A percentile compares a stretch with the other conserved stretches of the same genome.
Conservation (phyloP, 2,888 invertebrate species). For the Nasonia oneida region DNA sequence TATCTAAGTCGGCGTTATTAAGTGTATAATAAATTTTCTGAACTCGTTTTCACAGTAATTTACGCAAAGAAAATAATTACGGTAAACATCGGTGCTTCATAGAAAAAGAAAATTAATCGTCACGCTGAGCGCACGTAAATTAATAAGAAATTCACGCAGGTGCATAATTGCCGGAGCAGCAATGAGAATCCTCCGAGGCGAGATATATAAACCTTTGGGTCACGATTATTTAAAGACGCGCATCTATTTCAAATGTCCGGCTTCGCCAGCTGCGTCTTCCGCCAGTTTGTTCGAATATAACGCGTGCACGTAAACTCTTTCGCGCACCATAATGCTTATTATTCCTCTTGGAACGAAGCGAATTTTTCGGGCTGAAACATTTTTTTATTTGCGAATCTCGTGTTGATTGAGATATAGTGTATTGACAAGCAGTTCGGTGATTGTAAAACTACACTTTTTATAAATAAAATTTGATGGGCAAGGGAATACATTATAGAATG, state of each 20-base stretch:
- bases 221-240: slow-evolving; percentile 79
- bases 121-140: not conserved
- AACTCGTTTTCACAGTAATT: not conserved
- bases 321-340: not conserved
- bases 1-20: not conserved
- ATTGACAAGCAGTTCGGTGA: not conserved
- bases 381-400: not conserved
- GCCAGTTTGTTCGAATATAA: slow-evolving; percentile 69
- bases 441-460: not conserved
- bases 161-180: not conserved
- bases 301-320: slow-evolving; percentile 25
- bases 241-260: slow-evolving; percentile 78
- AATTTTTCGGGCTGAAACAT: not conserved
- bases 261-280: slow-evolving; percentile 75
- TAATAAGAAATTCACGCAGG: slow-evolving; percentile 12
- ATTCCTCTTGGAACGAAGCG: not conserved
- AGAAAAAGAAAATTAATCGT: not conserved
- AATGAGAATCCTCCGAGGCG: slow-evolving; percentile 28
- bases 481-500: not conserved
- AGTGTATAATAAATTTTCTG: not conserved
- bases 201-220: slow-evolving; percentile 74
- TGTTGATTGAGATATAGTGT: not conserved
- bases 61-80: not conserved
- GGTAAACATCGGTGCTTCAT: not conserved
- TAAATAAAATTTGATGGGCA: not conserved